These are phyloP conservation scores for Papilio demoleus DNA, from an alignment of 2,888 invertebrate genomes.

Conservation along the genomic window DNA sequence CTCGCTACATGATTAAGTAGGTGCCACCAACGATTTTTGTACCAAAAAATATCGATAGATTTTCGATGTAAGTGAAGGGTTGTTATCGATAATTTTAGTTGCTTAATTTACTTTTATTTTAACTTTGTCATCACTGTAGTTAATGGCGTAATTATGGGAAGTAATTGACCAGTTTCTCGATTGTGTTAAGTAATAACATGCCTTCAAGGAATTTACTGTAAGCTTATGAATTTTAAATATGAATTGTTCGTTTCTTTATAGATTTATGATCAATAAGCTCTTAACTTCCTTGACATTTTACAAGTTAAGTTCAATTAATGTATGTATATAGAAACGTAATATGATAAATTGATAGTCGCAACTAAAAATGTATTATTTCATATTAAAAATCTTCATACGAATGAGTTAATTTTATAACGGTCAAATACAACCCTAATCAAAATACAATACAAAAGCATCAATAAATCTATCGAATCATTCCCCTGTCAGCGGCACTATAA, in stretches of 20 bases:
- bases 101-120: slow-evolving; percentile 28
- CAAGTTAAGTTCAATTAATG: background rate
- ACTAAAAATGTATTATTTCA: background rate
- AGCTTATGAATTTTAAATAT: background rate
- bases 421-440: slow-evolving; percentile 32
- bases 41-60: slow-evolving; percentile 63
- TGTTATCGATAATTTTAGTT: slow-evolving; percentile 55
- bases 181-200: background rate
- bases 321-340: background rate
- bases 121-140: slow-evolving; percentile 13
- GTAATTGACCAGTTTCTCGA: slow-evolving; percentile 3
- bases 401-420: slow-evolving; percentile 18
- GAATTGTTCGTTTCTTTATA: background rate
- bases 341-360: background rate
- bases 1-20: slow-evolving; percentile 73
- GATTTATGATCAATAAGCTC: background rate
- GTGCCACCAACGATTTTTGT: slow-evolving; percentile 77
- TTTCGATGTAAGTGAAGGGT: slow-evolving; percentile 59
- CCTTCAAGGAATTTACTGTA: background rate
- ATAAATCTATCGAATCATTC: slow-evolving; percentile 54
- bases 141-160: slow-evolving; percentile 2
- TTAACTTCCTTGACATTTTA: background rate
- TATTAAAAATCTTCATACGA: background rate
- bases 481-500: slow-evolving; percentile 52
- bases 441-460: slow-evolving; percentile 45